These are phyloP conservation scores for Suncus etruscus DNA, from an alignment of 2,113 vertebrate genomes.

Conservation along the genomic window DNA sequence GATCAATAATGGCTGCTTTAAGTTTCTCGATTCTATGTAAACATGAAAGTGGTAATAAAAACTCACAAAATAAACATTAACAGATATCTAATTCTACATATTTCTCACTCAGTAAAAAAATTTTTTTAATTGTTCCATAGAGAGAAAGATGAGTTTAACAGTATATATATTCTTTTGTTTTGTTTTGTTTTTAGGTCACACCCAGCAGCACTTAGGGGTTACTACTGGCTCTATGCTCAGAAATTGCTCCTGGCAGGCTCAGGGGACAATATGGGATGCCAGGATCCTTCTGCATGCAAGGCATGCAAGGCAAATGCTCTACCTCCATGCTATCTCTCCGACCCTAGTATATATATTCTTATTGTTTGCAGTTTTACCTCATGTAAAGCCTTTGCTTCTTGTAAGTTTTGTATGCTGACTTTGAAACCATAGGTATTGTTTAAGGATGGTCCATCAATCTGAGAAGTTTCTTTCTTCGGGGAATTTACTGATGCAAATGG, in stretches of 20 bases:
- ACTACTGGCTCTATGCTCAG: no score
- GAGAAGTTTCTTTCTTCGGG: conserved; percentile 93
- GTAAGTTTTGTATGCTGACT: conserved; percentile 97
- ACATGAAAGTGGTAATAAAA: conserved; percentile 47
- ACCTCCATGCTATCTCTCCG: no score
- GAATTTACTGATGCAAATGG: conserved; percentile 92
- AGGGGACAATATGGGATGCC: no score
- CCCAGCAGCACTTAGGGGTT: no score
- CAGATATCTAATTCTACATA: conserved; percentile 31
- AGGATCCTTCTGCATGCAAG: no score
- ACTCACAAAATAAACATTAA: conserved; percentile 53
- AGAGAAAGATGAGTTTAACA: conserved; percentile 29
- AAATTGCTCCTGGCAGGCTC: no score
- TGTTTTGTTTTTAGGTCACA: no score
- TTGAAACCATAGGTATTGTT: conserved; percentile 98
- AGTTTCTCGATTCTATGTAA: conserved; percentile 50
- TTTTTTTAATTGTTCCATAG: background rate
- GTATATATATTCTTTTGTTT: no score
- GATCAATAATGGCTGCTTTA: conserved; percentile 10
- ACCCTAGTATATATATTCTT: background rate
- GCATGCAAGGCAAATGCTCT: no score
- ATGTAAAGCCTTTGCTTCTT: conserved; percentile 97
- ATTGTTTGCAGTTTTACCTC: conserved; percentile 89
- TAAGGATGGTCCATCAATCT: conserved; percentile 97
- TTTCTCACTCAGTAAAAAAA: background rate